A percentile compares a stretch with the other conserved stretches of the same genome.
Evolutionary conservation across 2,797 vertebrate genomes (phyloP).

Genomic region (Xerus rutilus): DNA sequence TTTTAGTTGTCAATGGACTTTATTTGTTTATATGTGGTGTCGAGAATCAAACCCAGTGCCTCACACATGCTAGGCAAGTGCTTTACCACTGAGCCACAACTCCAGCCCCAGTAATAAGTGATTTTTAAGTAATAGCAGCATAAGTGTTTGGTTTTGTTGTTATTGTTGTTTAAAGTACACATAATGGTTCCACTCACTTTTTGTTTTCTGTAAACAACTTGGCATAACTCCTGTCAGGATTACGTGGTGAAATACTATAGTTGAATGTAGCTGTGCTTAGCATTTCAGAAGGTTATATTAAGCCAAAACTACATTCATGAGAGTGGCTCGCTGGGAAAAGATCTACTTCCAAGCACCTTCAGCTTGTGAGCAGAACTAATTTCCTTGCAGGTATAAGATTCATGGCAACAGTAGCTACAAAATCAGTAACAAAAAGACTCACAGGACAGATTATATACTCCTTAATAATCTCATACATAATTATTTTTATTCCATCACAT

Average conservation of each 20-base stretch:
- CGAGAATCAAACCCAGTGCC: too few relatives aligned
- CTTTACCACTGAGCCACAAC: too few relatives aligned
- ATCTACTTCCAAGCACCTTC: neutral
- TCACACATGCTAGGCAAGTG: too few relatives aligned
- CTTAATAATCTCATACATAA: neutral
- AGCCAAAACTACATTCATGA: neutral
- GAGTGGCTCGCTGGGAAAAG: neutral
- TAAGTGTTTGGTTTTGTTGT: too few relatives aligned
- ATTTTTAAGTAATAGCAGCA: too few relatives aligned
- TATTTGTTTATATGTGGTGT: too few relatives aligned
- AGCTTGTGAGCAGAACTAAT: neutral
- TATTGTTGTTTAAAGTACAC: too few relatives aligned
- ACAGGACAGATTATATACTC: neutral
- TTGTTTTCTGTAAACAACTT: too few relatives aligned
- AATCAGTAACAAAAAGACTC: neutral
- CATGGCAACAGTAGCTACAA: neutral
- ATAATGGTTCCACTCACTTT: too few relatives aligned
- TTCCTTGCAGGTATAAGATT: neutral
- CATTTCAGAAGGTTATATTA: neutral
- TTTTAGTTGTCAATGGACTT: too few relatives aligned
- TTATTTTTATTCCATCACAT: neutral
- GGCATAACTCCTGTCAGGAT: too few relatives aligned
- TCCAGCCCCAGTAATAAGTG: too few relatives aligned
- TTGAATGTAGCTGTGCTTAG: neutral
- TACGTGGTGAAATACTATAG: neutral